Evolutionary conservation across 2,113 vertebrate species (phyloP).

Genomic region (Bufo gargarizans): DNA sequence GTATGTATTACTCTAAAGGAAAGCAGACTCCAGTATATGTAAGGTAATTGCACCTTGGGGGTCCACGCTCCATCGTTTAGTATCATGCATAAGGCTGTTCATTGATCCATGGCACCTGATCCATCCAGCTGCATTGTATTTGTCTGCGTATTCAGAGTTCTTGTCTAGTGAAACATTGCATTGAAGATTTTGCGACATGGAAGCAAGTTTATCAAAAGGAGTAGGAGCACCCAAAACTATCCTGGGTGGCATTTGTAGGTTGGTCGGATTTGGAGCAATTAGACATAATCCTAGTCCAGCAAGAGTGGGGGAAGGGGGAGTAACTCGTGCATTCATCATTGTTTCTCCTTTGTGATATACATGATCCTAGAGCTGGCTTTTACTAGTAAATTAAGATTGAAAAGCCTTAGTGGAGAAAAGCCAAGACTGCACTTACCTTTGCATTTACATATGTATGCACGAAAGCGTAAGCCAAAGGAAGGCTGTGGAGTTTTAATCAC

Average conservation of each 20-base stretch:
- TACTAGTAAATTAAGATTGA: constrained; percentile 25
- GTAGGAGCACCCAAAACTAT: background rate
- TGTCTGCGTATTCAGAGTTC: too few relatives aligned
- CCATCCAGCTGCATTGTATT: background rate
- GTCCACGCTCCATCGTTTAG: background rate
- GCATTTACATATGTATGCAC: background rate
- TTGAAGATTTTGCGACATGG: background rate
- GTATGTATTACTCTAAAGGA: background rate
- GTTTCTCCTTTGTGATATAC: background rate
- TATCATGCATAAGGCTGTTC: background rate
- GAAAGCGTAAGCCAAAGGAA: too few relatives aligned
- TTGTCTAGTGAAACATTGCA: background rate
- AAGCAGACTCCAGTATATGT: background rate
- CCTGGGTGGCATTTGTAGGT: too few relatives aligned
- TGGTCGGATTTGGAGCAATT: background rate
- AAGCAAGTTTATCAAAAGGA: background rate
- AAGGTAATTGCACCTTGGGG: background rate
- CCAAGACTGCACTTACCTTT: constrained; percentile 1
- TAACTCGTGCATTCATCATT: background rate
- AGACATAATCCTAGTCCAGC: background rate
- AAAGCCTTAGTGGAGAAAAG: constrained; percentile 24
- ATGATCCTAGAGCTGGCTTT: background rate
- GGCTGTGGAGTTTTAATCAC: too few relatives aligned
- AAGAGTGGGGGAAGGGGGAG: background rate
- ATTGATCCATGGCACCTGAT: background rate